Base-by-base conservation (phyloP, 2,888 invertebrate genomes). In the Cataglyphis livida region DNA sequence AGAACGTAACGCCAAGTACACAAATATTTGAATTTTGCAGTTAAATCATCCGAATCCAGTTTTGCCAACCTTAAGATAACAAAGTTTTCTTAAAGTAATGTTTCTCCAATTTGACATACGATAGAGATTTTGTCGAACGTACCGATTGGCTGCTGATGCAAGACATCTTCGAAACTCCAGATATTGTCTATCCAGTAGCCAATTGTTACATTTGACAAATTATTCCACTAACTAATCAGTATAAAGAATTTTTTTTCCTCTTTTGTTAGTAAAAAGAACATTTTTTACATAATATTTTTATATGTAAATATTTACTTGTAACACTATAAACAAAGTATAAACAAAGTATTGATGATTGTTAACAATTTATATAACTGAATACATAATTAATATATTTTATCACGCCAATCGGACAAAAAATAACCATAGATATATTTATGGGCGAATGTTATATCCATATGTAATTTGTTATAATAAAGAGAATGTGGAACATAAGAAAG, bases 11-110 rank as follows among this genome's bases (percentile, higher is more conserved):
- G 6, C 0, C 3, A 44, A 3, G 15, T 12, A 35, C 41, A 44
- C 41, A 44, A 44, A 44, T 44, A 51, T 68, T 68, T 51, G 32
- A 68, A 68, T 68, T 68, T 51, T 48, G 15, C 48, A 7, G 68
- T 32, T 68, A 44, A 7, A 0, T 3, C 48, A 68, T 10, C 48
- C 48, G 66, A 28, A 2, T 7, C 7, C 32, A 51, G 51, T 0
- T 1, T 32, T 3, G 32, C 32, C 48, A 68, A 68, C 7, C n/a
- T 12, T 12, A 68, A 68, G 3, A 1, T 3, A 12, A 18, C 5
- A 51, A 68, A 68, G 32, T 32, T 68, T n/a, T 66, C 28, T 48
- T 12, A 12, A 3, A 4, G 4, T 44, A 44, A 44, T 44, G 1
- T 44, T 44, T 44, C 15, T 15, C 3, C 25, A 28, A 28, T 28